Conservation (phyloP, 2,797 vertebrate species). For the Microtus obscurus region DNA sequence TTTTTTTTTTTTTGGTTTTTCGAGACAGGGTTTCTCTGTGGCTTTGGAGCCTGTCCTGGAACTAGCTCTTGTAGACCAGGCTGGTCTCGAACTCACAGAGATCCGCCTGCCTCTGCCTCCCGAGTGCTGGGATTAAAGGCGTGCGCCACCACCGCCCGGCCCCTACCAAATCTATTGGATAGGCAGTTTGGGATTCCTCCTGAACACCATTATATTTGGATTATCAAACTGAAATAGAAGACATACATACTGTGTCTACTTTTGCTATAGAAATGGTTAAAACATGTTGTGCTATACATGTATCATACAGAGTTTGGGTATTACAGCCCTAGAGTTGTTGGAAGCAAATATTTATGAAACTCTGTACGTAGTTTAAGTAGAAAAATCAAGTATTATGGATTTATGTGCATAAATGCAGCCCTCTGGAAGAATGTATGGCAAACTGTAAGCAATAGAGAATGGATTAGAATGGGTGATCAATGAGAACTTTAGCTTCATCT, state of each 20-base stretch:
- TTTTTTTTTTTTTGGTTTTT: too few species aligned
- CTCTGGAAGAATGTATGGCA: background rate
- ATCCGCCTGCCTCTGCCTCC: too few species aligned
- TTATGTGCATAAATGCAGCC: background rate
- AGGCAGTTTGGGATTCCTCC: background rate
- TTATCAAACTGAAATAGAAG: background rate
- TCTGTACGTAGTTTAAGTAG: background rate
- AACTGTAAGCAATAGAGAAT: background rate
- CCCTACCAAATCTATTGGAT: background rate
- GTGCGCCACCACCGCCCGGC: too few species aligned
- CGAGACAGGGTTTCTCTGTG: too few species aligned
- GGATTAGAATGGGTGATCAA: background rate
- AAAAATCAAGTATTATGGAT: background rate
- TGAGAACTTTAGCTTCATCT: conserved; percentile 13
- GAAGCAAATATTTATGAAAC: background rate
- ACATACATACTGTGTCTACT: background rate
- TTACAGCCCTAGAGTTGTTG: conserved; percentile 7
- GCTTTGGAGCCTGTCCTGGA: too few species aligned
- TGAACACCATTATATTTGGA: background rate
- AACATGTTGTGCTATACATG: background rate
- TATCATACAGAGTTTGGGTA: background rate
- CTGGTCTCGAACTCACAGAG: too few species aligned
- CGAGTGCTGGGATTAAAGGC: too few species aligned
- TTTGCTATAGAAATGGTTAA: conserved; percentile 14
- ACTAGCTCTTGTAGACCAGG: too few species aligned